Conservation (phyloP, 2,113 vertebrate species). For the Phrynosoma blainvillii region DNA sequence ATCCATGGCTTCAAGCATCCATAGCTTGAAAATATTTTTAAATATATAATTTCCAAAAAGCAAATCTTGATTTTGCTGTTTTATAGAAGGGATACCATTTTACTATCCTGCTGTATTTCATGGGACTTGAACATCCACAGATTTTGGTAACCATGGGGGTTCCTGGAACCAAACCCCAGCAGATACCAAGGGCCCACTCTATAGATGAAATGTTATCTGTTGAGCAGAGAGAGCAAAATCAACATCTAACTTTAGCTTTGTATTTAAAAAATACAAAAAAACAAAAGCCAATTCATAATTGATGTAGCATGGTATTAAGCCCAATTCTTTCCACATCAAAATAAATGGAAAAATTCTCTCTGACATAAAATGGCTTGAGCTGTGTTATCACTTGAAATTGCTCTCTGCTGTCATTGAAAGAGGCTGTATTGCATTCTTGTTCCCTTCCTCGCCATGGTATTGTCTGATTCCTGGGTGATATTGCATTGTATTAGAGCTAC, state of each 20-base stretch:
- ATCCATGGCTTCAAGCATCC: no score
- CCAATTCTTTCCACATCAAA: constrained; percentile 12
- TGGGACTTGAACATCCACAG: no score
- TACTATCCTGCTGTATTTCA: no score
- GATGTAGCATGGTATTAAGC: neutral
- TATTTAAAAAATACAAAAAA: neutral
- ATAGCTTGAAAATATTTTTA: no score
- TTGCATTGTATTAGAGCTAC: constrained; percentile 8
- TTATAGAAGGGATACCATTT: no score
- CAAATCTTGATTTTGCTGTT: no score
- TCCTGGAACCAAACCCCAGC: no score
- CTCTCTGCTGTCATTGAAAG: constrained; percentile 10
- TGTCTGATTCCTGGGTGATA: constrained; percentile 26
- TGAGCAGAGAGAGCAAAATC: neutral
- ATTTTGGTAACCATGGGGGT: no score
- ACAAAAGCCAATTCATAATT: constrained; percentile 1
- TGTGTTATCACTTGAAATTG: constrained; percentile 8
- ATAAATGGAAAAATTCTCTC: neutral
- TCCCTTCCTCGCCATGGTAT: neutral
- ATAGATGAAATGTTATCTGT: neutral
- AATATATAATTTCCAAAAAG: no score
- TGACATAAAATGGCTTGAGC: neutral
- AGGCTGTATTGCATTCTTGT: constrained; percentile 5
- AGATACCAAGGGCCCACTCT: no score
- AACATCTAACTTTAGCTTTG: neutral